A percentile compares a stretch with the other conserved stretches of the same genome.
These are phyloP conservation scores for Tipula confusa DNA, from an alignment of 2,888 invertebrate genomes.

Conservation along the genomic window DNA sequence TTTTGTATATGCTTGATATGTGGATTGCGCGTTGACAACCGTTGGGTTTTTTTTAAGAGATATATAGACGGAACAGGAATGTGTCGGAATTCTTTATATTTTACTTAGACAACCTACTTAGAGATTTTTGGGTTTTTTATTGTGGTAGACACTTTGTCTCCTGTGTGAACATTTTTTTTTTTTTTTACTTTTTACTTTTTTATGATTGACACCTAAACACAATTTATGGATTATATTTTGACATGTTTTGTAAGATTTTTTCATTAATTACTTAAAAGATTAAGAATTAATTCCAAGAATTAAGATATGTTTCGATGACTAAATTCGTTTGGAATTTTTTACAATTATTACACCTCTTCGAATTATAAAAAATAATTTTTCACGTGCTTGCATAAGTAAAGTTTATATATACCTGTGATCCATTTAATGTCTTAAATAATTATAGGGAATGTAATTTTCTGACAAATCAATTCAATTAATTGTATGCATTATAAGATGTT, in stretches of 20 bases:
- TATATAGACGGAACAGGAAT: not conserved
- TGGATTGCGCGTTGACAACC: not conserved
- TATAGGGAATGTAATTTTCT: not conserved
- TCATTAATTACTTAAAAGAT: not conserved
- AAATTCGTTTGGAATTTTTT: not conserved
- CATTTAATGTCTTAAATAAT: not conserved
- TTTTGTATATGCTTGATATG: not conserved
- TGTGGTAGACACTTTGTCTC: not conserved
- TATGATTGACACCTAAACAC: not conserved
- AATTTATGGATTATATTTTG: conserved; percentile 14
- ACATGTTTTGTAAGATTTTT: not conserved
- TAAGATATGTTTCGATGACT: not conserved
- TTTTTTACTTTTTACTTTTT: not conserved
- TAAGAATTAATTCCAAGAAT: not conserved
- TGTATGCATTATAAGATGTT: not conserved
- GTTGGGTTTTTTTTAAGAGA: too few relatives aligned
- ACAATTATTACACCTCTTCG: not conserved
- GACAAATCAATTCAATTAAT: conserved; percentile 3
- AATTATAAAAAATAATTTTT: too few relatives aligned
- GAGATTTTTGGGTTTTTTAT: not conserved
- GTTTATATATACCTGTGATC: not conserved
- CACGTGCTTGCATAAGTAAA: not conserved
- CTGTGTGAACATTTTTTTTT: not conserved
- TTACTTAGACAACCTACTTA: not conserved
- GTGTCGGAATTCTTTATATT: not conserved